phyloP scores from a whole-genome alignment of 2,797 vertebrate genomes.

The Eospalax fontanierii region DNA sequence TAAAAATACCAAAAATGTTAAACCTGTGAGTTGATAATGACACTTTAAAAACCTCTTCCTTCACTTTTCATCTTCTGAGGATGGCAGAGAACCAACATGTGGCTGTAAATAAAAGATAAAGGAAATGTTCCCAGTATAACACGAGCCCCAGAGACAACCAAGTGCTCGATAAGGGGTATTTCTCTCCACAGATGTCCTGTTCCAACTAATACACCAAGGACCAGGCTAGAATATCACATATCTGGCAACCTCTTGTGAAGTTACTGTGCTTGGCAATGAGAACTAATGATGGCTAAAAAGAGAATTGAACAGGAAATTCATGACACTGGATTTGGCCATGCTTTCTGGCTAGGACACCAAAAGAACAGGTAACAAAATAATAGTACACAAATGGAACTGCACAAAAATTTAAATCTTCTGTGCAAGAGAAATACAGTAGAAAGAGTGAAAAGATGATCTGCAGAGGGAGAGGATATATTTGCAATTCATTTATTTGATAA shows the following conservation, averaged over 20 bases:
- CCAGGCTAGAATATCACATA: not conserved
- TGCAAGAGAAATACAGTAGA: not conserved
- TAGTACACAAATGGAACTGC: not conserved
- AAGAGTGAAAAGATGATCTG: not conserved
- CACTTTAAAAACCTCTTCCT: not conserved
- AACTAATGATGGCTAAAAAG: not conserved
- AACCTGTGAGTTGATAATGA: not conserved
- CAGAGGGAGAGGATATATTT: not conserved
- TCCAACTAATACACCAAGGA: slow-evolving; percentile 29
- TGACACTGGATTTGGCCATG: not conserved
- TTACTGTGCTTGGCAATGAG: slow-evolving; percentile 38
- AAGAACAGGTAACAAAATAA: not conserved
- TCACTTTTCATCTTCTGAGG: not conserved
- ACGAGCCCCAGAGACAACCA: not conserved
- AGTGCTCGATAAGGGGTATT: not conserved
- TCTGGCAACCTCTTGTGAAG: not conserved
- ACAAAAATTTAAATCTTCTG: not conserved
- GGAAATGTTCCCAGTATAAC: not conserved
- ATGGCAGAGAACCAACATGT: not conserved
- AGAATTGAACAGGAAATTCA: not conserved
- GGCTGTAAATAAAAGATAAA: not conserved
- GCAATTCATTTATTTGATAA: slow-evolving; percentile 34
- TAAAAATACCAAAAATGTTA: slow-evolving; percentile 20
- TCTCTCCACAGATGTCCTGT: not conserved
- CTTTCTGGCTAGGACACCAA: not conserved